Percentiles rank a stretch among this genome's conserved stretches.
Evolutionary conservation across 2,113 vertebrate genomes (phyloP).

Genomic region (Holacanthus passer): DNA sequence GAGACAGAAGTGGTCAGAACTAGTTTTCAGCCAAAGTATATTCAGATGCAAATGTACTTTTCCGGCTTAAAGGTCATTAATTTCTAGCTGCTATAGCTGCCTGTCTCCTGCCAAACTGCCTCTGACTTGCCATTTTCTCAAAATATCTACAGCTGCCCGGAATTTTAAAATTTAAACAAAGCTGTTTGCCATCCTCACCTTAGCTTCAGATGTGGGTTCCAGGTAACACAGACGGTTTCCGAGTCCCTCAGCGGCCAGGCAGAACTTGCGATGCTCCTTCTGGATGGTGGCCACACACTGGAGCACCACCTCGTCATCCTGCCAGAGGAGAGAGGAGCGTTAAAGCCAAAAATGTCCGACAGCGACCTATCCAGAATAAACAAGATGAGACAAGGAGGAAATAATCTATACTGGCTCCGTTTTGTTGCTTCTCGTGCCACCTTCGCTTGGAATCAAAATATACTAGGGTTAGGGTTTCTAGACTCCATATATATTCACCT

Average conservation of each 20-base stretch:
- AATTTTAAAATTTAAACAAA: background rate
- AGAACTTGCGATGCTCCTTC: slow-evolving; percentile 98
- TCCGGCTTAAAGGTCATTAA: background rate
- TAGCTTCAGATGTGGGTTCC: slow-evolving; percentile 97
- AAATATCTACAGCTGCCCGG: no score
- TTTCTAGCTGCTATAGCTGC: background rate
- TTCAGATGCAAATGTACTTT: background rate
- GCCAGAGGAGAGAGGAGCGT: slow-evolving; percentile 58
- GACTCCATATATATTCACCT: background rate
- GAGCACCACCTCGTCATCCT: slow-evolving; percentile 99
- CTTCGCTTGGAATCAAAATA: slow-evolving; percentile 2
- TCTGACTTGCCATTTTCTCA: background rate
- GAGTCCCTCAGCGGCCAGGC: slow-evolving; percentile 95
- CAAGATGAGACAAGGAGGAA: background rate
- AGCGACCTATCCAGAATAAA: slow-evolving; percentile 30
- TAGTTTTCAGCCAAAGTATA: background rate
- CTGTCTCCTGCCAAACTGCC: background rate
- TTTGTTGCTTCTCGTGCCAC: background rate
- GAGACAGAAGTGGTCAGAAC: background rate
- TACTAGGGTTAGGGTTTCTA: background rate
- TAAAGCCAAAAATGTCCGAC: slow-evolving; percentile 19
- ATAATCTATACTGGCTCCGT: background rate
- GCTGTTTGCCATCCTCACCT: slow-evolving; percentile 85
- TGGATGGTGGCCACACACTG: slow-evolving; percentile 92
- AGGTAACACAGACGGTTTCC: slow-evolving; percentile 96